Percentiles rank a stretch among this genome's conserved stretches.
phyloP scores from a whole-genome alignment of 2,797 vertebrate genomes.

The Poecilia velifera region DNA sequence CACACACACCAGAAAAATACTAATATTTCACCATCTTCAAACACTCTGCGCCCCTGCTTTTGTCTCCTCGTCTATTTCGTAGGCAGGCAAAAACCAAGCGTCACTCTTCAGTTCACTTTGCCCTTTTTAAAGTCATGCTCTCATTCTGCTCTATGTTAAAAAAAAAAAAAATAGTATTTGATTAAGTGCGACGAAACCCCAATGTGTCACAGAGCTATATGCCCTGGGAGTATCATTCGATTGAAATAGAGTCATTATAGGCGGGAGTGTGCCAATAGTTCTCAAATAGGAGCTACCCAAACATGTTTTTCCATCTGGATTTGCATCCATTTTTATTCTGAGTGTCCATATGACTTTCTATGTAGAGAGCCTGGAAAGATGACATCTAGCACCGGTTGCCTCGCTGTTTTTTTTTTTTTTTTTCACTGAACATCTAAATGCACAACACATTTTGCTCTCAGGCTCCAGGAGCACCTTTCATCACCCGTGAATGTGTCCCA shows the following conservation, averaged over 20 bases:
- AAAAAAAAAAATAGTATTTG: conserved; percentile 77
- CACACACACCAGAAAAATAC: conserved; percentile 34
- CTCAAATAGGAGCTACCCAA: conserved; percentile 39
- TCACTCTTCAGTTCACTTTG: conserved; percentile 55
- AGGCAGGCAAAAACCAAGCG: conserved; percentile 33
- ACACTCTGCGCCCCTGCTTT: conserved; percentile 17
- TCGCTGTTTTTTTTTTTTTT: conserved; percentile 29
- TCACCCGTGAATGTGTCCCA: conserved; percentile 22
- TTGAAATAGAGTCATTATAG: conserved; percentile 73
- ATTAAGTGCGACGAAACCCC: conserved; percentile 80
- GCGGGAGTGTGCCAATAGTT: conserved; percentile 62
- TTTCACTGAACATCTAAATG: conserved; percentile 3
- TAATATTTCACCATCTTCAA: conserved; percentile 46
- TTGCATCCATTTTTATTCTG: conserved; percentile 15
- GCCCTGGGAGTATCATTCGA: conserved; percentile 78
- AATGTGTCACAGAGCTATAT: conserved; percentile 79
- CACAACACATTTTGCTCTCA: conserved; percentile 28
- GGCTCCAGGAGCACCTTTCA: conserved; percentile 29
- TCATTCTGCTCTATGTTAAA: conserved; percentile 71
- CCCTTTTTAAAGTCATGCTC: conserved; percentile 68
- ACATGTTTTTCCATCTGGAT: conserved; percentile 22
- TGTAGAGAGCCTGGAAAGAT: background rate
- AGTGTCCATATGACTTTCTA: background rate
- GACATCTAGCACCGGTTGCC: conserved; percentile 17
- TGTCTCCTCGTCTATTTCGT: conserved; percentile 3